phyloP scores from a whole-genome alignment of 2,113 vertebrate species.

The Garra rufa region DNA sequence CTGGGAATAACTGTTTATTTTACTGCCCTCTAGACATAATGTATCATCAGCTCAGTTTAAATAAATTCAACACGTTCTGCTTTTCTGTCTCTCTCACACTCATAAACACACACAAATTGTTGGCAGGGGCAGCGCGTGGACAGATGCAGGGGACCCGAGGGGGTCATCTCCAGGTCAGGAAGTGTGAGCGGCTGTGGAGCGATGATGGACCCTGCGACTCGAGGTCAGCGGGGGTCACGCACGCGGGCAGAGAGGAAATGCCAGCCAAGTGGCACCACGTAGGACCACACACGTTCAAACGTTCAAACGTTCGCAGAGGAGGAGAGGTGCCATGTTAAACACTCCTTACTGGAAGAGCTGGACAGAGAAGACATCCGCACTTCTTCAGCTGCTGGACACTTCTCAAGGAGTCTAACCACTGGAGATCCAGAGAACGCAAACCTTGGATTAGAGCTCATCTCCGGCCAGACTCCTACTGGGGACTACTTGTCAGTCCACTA shows the following conservation, averaged over 20 bases:
- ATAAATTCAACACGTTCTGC: constrained; percentile 50
- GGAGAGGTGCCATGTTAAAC: constrained; percentile 49
- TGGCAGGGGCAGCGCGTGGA: constrained; percentile 17
- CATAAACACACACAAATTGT: constrained; percentile 36
- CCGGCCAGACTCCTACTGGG: constrained; percentile 35
- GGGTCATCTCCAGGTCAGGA: constrained; percentile 16
- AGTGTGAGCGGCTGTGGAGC: constrained; percentile 14
- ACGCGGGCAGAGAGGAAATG: constrained; percentile 42
- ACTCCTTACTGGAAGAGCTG: constrained; percentile 36
- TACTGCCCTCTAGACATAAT: constrained; percentile 50
- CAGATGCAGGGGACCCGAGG: constrained; percentile 24
- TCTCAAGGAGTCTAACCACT: constrained; percentile 23
- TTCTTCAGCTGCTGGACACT: constrained; percentile 35
- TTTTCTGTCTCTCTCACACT: constrained; percentile 30
- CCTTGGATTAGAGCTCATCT: constrained; percentile 29
- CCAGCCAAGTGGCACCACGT: constrained; percentile 54
- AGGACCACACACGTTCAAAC: constrained; percentile 46
- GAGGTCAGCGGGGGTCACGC: constrained; percentile 35
- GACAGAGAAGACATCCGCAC: constrained; percentile 29
- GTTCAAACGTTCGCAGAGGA: constrained; percentile 10
- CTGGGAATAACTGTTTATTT: constrained; percentile 55
- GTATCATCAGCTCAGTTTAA: constrained; percentile 55
- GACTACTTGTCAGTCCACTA: constrained; percentile 47
- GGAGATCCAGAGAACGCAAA: neutral
- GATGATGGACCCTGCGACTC: constrained; percentile 28